Base-by-base conservation (phyloP, 2,113 vertebrate species). In the Aptenodytes forsteri region DNA sequence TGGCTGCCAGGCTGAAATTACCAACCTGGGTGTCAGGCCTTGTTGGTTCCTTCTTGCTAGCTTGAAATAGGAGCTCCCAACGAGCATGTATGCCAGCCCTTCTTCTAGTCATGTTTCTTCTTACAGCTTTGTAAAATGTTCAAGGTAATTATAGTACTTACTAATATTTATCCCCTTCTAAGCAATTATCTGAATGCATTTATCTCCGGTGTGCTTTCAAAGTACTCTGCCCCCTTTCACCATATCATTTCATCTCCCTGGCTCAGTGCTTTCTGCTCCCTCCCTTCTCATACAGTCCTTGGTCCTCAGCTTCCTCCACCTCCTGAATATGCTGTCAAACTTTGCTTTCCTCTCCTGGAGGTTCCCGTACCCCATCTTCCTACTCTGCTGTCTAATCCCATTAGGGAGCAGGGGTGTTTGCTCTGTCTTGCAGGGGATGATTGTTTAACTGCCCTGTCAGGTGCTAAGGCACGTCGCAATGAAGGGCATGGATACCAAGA, bases 131-230 rank as follows among this genome's bases (percentile, higher is more conserved):
- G 83, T 93, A 44, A 94, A 85, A 67, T 21, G 2, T 93, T 94
- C 0, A 0, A 66, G 82, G 94, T 96, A 97, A 97, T 96, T 97
- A 94, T 66, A 97, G 93, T 91, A 87, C 91, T 96, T 96, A 89
- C 73, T 91, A 96, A 80, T 95, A 93, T 96, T 96, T 97, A 95
- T 96, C 95, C 87, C 7, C 14, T 95, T 90, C 87, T 73, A 80
- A 93, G 83, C 84, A 95, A 50, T 95, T 96, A 93, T 62, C 93
- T 85, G 89, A 89, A 50, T 58, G 62, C n/a, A 0, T 95, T 96
- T 93, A 91, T 89, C 89, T 96, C 93, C 2, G 5, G 40, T 88
- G 80, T 83, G 85, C 92, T 97, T 91, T 85, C 73, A 47, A 11
- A 89, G 78, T 76, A 71, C 91, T 93, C 93, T 91, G 72, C 91